Conservation (phyloP, 1,140 invertebrate genomes). For the Drosophila navojoa region DNA sequence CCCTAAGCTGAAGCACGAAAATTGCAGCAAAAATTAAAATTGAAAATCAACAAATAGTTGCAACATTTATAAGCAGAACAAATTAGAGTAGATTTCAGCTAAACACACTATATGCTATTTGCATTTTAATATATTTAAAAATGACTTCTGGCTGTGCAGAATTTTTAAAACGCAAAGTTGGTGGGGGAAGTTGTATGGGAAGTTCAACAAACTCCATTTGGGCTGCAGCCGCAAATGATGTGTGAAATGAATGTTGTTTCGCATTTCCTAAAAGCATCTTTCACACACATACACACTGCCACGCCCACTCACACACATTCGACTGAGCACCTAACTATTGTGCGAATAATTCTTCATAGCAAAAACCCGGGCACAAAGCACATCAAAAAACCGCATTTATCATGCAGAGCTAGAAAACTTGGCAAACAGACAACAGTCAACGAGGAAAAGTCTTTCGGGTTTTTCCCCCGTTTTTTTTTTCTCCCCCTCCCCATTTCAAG, state of each 20-base stretch:
- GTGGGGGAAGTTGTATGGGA: neutral
- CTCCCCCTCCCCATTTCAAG: conserved; percentile 9
- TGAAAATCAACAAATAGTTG: conserved; percentile 2
- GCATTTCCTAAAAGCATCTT: conserved; percentile 29
- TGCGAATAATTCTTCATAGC: conserved; percentile 16
- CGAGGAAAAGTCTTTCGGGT: conserved; percentile 54
- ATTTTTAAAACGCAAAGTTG: neutral
- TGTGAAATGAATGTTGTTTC: conserved; percentile 23
- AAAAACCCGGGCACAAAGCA: conserved; percentile 27
- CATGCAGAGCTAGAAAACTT: conserved; percentile 57
- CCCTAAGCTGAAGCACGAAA: conserved; percentile 1
- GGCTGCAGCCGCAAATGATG: conserved; percentile 19
- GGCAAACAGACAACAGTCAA: conserved; percentile 44
- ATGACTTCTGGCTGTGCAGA: neutral
- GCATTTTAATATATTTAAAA: no score
- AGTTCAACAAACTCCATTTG: conserved; percentile 25
- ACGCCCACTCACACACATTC: neutral
- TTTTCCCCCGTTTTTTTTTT: conserved; percentile 32
- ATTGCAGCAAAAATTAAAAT: conserved; percentile 7
- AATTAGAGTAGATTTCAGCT: neutral
- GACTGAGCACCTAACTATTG: conserved; percentile 16
- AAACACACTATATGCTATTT: neutral
- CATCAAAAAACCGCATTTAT: conserved; percentile 69
- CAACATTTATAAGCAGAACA: neutral
- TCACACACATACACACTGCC: conserved; percentile 1